Evolutionary conservation across 2,113 vertebrate species (phyloP).

Genomic region (Salvelinus fontinalis): DNA sequence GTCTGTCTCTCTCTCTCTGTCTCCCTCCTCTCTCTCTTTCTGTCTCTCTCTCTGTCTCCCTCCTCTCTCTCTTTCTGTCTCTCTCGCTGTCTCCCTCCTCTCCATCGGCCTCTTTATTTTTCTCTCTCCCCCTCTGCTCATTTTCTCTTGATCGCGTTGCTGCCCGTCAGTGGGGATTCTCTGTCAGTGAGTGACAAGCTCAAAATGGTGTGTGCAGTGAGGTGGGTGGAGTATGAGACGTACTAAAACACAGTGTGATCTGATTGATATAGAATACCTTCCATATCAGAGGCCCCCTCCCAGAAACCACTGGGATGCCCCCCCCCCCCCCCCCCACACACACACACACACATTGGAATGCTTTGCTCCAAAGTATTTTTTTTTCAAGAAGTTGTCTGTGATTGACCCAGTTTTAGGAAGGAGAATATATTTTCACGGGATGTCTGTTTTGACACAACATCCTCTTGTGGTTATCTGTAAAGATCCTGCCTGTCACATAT

Average conservation of each 20-base stretch:
- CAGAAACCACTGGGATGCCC: constrained; percentile 62
- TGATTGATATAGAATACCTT: constrained; percentile 78
- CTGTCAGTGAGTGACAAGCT: constrained; percentile 52
- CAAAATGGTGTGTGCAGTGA: constrained; percentile 51
- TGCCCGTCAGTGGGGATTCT: constrained; percentile 73
- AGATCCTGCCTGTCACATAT: constrained; percentile 66
- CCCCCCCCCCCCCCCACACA: constrained; percentile 40
- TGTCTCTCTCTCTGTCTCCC: constrained; percentile 19
- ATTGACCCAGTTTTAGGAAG: constrained; percentile 73
- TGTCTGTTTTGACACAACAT: constrained; percentile 74
- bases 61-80: constrained; percentile 30
- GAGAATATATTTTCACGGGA: constrained; percentile 65
- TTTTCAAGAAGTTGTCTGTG: constrained; percentile 69
- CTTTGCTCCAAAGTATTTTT: constrained; percentile 68
- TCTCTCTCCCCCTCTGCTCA: constrained; percentile 18
- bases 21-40: constrained; percentile 39
- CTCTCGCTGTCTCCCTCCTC: constrained; percentile 41
- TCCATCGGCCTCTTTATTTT: not conserved
- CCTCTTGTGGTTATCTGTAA: constrained; percentile 72
- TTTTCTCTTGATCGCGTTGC: constrained; percentile 71
- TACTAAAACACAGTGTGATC: constrained; percentile 65
- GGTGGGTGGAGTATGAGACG: constrained; percentile 63
- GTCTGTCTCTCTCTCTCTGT: constrained; percentile 23
- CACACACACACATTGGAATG: constrained; percentile 35
- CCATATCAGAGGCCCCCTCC: constrained; percentile 73